Evolutionary conservation across 2,797 vertebrate genomes (phyloP), one percentile per base, ranked within the genome.

Genomic region (Eleutherodactylus coqui): DNA sequence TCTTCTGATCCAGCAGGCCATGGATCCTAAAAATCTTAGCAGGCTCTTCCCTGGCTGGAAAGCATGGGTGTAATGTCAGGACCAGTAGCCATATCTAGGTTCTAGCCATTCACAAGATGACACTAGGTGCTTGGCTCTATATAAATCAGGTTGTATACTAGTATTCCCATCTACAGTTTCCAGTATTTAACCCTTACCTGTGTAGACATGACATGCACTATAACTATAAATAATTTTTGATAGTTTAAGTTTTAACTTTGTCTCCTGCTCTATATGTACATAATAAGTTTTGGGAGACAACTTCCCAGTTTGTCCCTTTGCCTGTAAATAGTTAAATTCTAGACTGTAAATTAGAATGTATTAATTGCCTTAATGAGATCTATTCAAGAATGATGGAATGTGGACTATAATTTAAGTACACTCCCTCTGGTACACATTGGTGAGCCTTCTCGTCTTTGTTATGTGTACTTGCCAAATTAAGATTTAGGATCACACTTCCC

Each of bases 1-100:
- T 90, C 95, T 99, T 86, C 97, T 99, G 90, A 98, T 99, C 85
- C 98, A 99, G 80, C 97, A 99, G 90, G 97, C 98, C 89, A 97
- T 98, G 96, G 98, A 99, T 92, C 96, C 96, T 72, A 97, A 97
- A 91, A 99, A 99, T 88, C 96, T 99, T 82, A 98, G 98, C 92
- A 94, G 91, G 0, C 96, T 99, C 76, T 99, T 96, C 90, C 94
- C 92, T 0, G 98, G 98, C 4, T 99, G 98, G 98, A 97, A 98
- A 90, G 93, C 98, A 73, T 99, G 98, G 98, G 97, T 99, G 73
- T 96, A 89, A 94, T 69, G 19, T 73, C 84, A 38, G 14, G 41
- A 14, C 13, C 29, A 10, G 41, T 70, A n/a, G n/a, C n/a, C 34
- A 19, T n/a, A 38, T 38, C 27, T 77, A 17, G 36, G 29, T 24